Evolutionary conservation across 2,113 vertebrate species (phyloP).

Genomic region (Alethe castanea): DNA sequence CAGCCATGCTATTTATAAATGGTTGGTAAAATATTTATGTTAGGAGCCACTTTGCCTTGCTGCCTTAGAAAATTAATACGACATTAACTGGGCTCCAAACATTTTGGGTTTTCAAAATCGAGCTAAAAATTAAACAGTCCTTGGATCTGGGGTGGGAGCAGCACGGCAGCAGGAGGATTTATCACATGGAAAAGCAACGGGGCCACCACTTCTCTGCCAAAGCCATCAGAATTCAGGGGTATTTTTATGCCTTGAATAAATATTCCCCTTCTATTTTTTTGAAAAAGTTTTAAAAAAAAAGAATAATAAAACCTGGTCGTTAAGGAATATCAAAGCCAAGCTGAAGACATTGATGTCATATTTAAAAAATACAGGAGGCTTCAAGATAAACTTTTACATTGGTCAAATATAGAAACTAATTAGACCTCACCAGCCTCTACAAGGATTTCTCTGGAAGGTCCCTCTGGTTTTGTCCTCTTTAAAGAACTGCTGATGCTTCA

Average conservation of each 20-base stretch:
- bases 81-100: slow-evolving; percentile 31
- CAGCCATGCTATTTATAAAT: slow-evolving; percentile 60
- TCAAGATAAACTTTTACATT: slow-evolving; percentile 42
- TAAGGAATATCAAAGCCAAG: slow-evolving; percentile 50
- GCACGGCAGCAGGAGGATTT: slow-evolving; percentile 38
- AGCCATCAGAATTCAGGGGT: slow-evolving; percentile 21
- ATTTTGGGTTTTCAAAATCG: slow-evolving; percentile 28
- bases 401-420: slow-evolving; percentile 57
- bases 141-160: slow-evolving; percentile 35
- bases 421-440: neutral
- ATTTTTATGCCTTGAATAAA: slow-evolving; percentile 57
- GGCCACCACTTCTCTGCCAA: slow-evolving; percentile 42
- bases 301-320: slow-evolving; percentile 41
- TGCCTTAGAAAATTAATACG: slow-evolving; percentile 63
- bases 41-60: slow-evolving; percentile 41
- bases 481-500: slow-evolving; percentile 32
- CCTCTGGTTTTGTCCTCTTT: slow-evolving; percentile 44
- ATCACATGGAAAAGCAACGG: slow-evolving; percentile 40
- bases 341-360: neutral
- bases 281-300: neutral
- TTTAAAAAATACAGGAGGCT: slow-evolving; percentile 40
- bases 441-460: slow-evolving; percentile 12
- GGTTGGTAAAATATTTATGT: slow-evolving; percentile 67
- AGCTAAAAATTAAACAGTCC: slow-evolving; percentile 59
- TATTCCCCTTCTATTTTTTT: neutral